Evolutionary conservation across 64 coral and sea anemone species (phyloP).

Genomic region (Dendrophyllia cribrosa): DNA sequence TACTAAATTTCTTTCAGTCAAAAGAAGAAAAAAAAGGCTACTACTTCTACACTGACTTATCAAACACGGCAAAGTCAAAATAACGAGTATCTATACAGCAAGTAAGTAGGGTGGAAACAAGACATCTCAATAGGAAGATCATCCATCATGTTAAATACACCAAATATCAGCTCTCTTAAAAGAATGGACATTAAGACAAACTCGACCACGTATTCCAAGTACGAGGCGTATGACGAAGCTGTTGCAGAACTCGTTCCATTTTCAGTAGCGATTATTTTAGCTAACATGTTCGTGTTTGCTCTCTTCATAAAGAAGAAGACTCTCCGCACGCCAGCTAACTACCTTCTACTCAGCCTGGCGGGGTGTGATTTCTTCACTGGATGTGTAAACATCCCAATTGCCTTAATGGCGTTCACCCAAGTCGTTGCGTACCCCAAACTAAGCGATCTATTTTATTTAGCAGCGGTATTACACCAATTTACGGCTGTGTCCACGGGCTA

Average conservation of each 20-base stretch:
- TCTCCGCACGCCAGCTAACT: not conserved
- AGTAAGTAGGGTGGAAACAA: too few species aligned
- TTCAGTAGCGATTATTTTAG: conserved; percentile 10
- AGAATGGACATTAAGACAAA: not conserved
- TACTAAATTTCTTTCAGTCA: too few species aligned
- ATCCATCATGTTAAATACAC: not conserved
- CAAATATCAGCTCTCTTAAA: not conserved
- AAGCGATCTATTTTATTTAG: conserved; percentile 6
- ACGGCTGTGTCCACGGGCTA: conserved; percentile 2
- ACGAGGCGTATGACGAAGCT: not conserved
- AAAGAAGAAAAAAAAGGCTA: too few species aligned
- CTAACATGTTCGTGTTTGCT: conserved; percentile 10
- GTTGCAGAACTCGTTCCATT: conserved; percentile 20
- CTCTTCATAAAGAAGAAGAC: conserved; percentile 9
- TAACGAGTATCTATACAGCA: too few species aligned
- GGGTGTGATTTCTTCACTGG: conserved; percentile 14
- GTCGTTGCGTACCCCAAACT: not conserved
- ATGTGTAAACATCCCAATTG: not conserved
- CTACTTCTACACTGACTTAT: too few species aligned
- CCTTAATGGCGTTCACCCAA: conserved; percentile 11
- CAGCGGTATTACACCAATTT: not conserved
- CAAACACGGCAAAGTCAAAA: too few species aligned
- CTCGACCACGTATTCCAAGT: not conserved
- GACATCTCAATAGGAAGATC: too few species aligned
- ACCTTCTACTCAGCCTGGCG: conserved; percentile 8